Evolutionary conservation across 1,140 invertebrate genomes (phyloP), one percentile per base, ranked within the genome.

Genomic region (Drosophila chauvacae): DNA sequence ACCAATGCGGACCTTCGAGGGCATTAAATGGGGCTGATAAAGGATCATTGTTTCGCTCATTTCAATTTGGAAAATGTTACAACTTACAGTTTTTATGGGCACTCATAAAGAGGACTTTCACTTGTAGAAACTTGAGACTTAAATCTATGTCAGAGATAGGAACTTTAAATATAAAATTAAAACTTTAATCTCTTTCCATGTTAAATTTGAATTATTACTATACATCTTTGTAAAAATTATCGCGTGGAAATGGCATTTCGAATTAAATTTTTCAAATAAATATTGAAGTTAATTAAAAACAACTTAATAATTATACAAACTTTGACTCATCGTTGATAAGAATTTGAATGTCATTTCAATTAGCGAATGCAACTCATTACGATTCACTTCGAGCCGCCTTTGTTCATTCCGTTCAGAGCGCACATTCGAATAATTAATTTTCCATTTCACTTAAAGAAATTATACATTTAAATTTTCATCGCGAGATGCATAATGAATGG

Each of bases 351-450:
- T 44, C 47, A 48, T 69, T 68, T 74, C 69, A 85, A 85, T 85
- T 81, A 85, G 60, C 64, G 61, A 56, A 44, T 57, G 73, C 63
- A 51, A 30, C 57, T 63, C 50, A 63, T 85, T 74, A 86, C 62
- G 60, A 81, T 88, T 73, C 62, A 80, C 51, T 78, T 65, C 45
- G 33, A 59, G 61, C 18, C 51, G 55, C 50, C 65, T 59, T 71
- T 65, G 69, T 88, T 79, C n/a, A 53, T 58, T 68, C 30, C 20
- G 33, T 20, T 62, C 45, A 18, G 53, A 50, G 55, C 53, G 73
- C 50, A 62, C 59, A 72, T 47, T 55, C 61, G 76, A 41, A 79
- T 80, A 87, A 84, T 87, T 88, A 88, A 84, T 84, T 84, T 87
- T 73, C 61, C 71, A 74, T 81, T 82, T 81, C 53, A 58, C 65